Percentiles rank a stretch among this genome's conserved stretches.
These are phyloP conservation scores for Sarcophaga bullata DNA, from an alignment of 1,140 invertebrate genomes.

Conservation along the genomic window DNA sequence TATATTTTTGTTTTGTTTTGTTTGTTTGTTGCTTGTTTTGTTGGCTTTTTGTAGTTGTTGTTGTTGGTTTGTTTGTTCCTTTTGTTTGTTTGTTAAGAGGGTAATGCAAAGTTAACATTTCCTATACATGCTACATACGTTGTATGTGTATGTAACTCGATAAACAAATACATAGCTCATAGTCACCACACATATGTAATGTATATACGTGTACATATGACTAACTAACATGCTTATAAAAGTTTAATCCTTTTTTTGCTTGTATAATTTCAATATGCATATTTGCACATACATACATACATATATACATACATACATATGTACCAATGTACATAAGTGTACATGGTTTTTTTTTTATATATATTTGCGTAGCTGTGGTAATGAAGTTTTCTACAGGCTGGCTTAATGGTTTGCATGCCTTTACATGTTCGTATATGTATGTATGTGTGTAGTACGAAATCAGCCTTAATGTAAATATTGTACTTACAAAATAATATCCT, in stretches of 20 bases:
- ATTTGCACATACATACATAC: neutral
- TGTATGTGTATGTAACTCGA: constrained; percentile 22
- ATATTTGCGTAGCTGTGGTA: neutral
- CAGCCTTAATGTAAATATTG: constrained; percentile 12
- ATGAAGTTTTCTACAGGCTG: constrained; percentile 13
- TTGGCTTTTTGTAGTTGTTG: no score
- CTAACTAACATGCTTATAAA: neutral
- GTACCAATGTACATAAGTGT: neutral
- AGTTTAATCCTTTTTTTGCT: constrained; percentile 6
- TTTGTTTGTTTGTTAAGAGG: constrained; percentile 5
- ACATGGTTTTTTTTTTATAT: neutral
- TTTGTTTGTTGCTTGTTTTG: no score
- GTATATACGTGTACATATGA: neutral
- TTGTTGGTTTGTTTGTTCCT: neutral
- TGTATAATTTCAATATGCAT: neutral
- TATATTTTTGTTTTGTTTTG: no score
- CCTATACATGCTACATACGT: constrained; percentile 20
- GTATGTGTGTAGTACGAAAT: neutral
- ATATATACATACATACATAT: neutral
- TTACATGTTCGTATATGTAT: no score
- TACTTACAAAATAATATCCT: constrained; percentile 19
- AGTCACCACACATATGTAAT: neutral
- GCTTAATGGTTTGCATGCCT: neutral
- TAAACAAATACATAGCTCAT: neutral
- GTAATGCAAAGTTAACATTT: constrained; percentile 26